A percentile compares a stretch with the other conserved stretches of the same genome.
phyloP scores from a whole-genome alignment of 2,888 invertebrate genomes.

The Troides oblongomaculatus region DNA sequence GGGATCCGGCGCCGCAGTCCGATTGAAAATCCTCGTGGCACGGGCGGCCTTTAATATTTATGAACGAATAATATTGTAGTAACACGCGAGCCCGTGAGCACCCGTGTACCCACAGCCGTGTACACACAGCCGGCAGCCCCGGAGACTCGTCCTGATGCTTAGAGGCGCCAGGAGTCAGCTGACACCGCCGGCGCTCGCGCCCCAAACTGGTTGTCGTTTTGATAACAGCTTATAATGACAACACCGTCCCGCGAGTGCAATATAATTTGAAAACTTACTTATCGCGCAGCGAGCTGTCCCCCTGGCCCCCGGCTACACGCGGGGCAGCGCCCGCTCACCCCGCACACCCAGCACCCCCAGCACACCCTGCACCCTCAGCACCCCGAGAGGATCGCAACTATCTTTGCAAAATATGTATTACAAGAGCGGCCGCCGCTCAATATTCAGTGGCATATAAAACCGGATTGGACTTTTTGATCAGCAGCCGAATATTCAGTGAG shows the following conservation, averaged over 20 bases:
- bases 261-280: no score
- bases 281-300: no score
- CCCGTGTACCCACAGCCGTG: constrained; percentile 42
- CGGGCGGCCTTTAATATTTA: constrained; percentile 72
- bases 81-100: constrained; percentile 62
- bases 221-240: no score
- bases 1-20: constrained; percentile 65
- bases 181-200: no score
- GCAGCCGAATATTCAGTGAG: constrained; percentile 46
- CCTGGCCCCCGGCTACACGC: no score
- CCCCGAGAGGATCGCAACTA: constrained; percentile 36
- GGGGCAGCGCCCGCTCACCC: no score
- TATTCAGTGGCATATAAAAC: constrained; percentile 69
- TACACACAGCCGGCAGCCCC: constrained; percentile 53
- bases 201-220: no score
- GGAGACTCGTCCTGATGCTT: no score
- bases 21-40: constrained; percentile 73
- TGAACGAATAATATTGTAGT: constrained; percentile 58
- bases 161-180: no score
- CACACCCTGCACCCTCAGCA: neutral
- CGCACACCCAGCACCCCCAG: neutral
- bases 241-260: no score
- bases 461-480: constrained; percentile 60
- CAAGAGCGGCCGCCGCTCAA: constrained; percentile 51
- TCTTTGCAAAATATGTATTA: constrained; percentile 57